phyloP scores from a whole-genome alignment of 2,113 vertebrate genomes.

The Panurus biarmicus region DNA sequence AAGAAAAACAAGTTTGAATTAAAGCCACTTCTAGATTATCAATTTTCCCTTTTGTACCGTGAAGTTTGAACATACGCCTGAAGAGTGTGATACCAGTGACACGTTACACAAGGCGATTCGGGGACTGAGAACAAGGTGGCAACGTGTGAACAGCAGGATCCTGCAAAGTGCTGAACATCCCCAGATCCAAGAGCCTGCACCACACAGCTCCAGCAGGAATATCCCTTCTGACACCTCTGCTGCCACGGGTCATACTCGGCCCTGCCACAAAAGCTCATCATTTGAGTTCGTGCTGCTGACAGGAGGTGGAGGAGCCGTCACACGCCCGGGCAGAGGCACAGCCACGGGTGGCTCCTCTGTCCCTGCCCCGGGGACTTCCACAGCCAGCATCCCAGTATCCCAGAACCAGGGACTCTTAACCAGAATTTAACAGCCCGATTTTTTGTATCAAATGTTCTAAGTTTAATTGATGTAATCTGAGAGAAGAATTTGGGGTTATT shows the following conservation, averaged over 20 bases:
- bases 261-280: not conserved
- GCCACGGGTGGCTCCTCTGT: not conserved
- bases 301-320: not conserved
- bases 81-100: not conserved
- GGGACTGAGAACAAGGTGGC: not conserved
- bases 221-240: not conserved
- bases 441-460: conserved; percentile 11
- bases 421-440: not conserved
- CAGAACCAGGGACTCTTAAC: not conserved
- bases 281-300: not conserved
- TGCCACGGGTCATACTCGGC: not conserved
- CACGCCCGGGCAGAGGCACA: not conserved
- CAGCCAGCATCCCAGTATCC: not conserved
- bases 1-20: conserved; percentile 67
- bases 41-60: conserved; percentile 11
- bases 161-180: not conserved
- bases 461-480: conserved; percentile 52
- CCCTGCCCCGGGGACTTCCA: not conserved
- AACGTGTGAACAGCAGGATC: not conserved
- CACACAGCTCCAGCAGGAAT: not conserved
- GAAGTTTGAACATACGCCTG: not conserved
- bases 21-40: conserved; percentile 39
- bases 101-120: not conserved
- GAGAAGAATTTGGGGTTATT: conserved; percentile 34
- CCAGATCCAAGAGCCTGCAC: not conserved